A percentile compares a stretch with the other conserved stretches of the same genome.
phyloP scores from a whole-genome alignment of 2,888 invertebrate genomes.

The Athalia cordata region DNA sequence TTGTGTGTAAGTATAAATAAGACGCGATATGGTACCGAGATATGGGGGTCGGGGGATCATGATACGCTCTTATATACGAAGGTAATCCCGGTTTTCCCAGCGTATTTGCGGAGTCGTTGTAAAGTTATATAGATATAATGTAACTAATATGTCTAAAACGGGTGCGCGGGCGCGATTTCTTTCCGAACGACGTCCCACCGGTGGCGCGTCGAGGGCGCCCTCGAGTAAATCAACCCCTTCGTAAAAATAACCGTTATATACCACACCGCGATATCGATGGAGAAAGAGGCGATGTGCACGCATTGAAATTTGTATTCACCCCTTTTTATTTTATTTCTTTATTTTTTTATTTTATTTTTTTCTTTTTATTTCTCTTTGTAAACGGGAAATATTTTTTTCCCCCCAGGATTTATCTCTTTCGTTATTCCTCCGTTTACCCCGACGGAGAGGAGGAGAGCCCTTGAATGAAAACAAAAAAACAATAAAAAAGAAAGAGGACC shows the following conservation, averaged over 20 bases:
- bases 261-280: not conserved
- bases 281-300: not conserved
- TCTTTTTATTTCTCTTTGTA: no score
- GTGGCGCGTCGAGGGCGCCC: no score
- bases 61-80: constrained; percentile 35
- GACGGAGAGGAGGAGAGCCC: no score
- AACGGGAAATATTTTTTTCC: no score
- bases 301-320: not conserved
- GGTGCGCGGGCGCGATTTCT: not conserved
- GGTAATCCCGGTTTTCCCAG: constrained; percentile 20
- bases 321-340: no score
- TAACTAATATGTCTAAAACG: constrained; percentile 28
- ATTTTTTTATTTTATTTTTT: no score
- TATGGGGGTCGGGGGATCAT: constrained; percentile 30
- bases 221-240: not conserved
- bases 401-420: no score
- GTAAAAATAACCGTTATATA: not conserved
- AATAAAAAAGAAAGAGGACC: not conserved
- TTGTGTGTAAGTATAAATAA: constrained; percentile 29
- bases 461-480: no score
- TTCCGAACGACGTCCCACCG: not conserved
- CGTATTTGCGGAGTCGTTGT: constrained; percentile 22
- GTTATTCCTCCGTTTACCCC: no score
- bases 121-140: not conserved
- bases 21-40: constrained; percentile 34